Conservation (phyloP, 92 coral and sea anemone species). For the Paragorgia papillata region DNA sequence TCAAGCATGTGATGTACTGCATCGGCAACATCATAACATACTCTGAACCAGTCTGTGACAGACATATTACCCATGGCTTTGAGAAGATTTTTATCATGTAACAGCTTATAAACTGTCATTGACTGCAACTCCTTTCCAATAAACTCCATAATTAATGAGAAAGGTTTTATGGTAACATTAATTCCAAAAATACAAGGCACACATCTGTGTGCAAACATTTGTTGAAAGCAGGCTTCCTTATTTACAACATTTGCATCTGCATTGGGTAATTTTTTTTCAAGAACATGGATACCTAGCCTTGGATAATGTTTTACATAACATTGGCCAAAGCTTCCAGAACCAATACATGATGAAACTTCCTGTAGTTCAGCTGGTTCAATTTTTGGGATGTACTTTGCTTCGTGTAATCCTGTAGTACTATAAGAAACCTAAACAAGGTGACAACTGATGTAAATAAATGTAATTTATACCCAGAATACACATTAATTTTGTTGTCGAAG, state of each 20-base stretch:
- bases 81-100: neutral
- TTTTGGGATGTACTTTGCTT: neutral
- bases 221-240: constrained; percentile 5
- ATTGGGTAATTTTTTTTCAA: neutral
- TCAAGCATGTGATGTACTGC: constrained; percentile 48
- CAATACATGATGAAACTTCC: constrained; percentile 15
- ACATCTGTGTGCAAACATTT: constrained; percentile 25
- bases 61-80: neutral
- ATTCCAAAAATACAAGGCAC: constrained; percentile 23
- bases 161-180: neutral
- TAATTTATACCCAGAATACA: too few species aligned
- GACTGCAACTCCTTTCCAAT: constrained; percentile 9
- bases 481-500: too few species aligned
- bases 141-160: neutral
- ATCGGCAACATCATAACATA: constrained; percentile 55
- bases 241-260: too few species aligned
- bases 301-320: neutral
- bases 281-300: constrained; percentile 20
- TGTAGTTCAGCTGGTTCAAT: constrained; percentile 14
- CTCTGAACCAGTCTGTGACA: constrained; percentile 28
- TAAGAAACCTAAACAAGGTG: neutral
- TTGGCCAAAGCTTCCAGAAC: constrained; percentile 10
- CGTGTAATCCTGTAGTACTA: neutral
- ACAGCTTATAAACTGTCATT: constrained; percentile 3
- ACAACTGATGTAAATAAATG: too few species aligned